Evolutionary conservation across 2,113 vertebrate species (phyloP).

Genomic region (Neogale vison): DNA sequence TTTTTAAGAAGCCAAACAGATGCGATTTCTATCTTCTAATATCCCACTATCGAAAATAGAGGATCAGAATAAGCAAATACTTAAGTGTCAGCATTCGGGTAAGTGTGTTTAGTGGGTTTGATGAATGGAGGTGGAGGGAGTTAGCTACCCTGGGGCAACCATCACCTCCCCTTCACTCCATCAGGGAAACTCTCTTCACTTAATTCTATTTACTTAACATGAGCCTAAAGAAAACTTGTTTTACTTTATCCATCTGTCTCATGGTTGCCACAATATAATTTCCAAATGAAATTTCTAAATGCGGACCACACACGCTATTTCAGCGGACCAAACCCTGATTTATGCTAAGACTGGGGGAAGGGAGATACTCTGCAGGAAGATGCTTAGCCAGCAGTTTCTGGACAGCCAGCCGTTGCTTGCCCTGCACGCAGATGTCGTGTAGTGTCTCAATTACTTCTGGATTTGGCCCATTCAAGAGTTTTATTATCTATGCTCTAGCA

Average conservation of each 20-base stretch:
- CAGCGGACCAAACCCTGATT: constrained; percentile 57
- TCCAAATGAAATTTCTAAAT: constrained; percentile 72
- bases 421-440: constrained; percentile 22
- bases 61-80: not conserved
- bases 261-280: constrained; percentile 70
- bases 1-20: not conserved
- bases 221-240: constrained; percentile 70
- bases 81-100: not conserved
- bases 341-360: constrained; percentile 52
- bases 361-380: constrained; percentile 52
- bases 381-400: constrained; percentile 69
- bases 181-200: constrained; percentile 56
- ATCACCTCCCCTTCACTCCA: constrained; percentile 35
- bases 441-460: constrained; percentile 62
- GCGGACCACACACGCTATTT: constrained; percentile 75
- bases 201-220: constrained; percentile 70
- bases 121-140: not conserved
- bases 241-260: constrained; percentile 68
- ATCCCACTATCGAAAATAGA: not conserved
- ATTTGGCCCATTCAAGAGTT: constrained; percentile 47
- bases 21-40: not conserved
- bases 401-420: not conserved
- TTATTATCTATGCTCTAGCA: constrained; percentile 47
- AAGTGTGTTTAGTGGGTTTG: not conserved
- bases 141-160: not conserved